These are phyloP conservation scores for Phalera bucephala DNA, from an alignment of 2,888 invertebrate species.

Conservation along the genomic window DNA sequence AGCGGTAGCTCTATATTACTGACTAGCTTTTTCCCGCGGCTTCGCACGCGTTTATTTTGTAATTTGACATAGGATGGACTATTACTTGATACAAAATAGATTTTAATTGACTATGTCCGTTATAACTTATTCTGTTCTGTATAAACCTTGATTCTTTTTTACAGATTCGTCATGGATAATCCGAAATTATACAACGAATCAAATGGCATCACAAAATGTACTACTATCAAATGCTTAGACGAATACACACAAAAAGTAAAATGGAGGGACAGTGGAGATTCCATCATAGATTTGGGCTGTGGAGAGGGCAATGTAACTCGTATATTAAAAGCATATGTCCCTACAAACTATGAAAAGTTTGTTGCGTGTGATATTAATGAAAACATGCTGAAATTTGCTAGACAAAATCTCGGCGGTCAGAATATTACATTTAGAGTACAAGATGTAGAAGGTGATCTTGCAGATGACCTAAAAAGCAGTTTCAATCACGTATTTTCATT, in stretches of 20 bases:
- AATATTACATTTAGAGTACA: background rate
- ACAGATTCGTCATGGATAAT: background rate
- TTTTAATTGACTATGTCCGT: too few relatives aligned
- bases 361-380: too few relatives aligned
- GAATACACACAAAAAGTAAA: background rate
- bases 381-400: background rate
- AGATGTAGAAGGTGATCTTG: too few relatives aligned
- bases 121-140: too few relatives aligned
- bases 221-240: background rate
- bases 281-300: background rate
- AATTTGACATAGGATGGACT: too few relatives aligned
- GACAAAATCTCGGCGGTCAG: background rate
- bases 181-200: background rate
- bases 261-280: background rate
- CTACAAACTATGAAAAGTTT: background rate
- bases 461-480: constrained; percentile 1
- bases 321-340: background rate
- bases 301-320: background rate
- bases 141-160: background rate
- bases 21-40: too few relatives aligned
- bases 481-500: too few relatives aligned
- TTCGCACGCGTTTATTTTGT: too few relatives aligned
- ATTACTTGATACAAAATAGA: too few relatives aligned
- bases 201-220: background rate
- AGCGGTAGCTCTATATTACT: too few relatives aligned